Conservation (phyloP, 2,888 invertebrate genomes). For the Mactromeris polynyma region DNA sequence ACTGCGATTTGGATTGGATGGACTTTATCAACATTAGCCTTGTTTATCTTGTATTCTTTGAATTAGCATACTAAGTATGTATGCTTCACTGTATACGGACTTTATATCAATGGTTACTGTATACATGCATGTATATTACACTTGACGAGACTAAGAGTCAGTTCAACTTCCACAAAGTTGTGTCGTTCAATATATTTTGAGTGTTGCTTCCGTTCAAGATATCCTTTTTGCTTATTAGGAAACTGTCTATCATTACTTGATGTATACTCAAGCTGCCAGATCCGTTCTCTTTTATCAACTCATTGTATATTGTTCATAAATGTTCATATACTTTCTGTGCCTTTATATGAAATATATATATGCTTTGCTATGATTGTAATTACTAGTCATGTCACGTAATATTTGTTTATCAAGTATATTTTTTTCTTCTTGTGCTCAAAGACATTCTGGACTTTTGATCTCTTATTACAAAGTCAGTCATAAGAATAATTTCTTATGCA, state of each 20-base stretch:
- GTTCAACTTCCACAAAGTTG: neutral
- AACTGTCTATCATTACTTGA: neutral
- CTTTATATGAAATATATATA: conserved; percentile 3
- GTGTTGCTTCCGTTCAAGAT: neutral
- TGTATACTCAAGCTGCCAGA: neutral
- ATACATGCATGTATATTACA: neutral
- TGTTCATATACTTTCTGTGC: neutral
- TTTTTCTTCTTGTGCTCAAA: too few species aligned
- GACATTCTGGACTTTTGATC: too few species aligned
- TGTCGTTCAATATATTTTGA: neutral
- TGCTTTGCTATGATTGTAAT: neutral
- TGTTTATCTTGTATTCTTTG: too few species aligned
- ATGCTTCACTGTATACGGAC: neutral
- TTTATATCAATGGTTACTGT: neutral
- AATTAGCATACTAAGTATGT: neutral
- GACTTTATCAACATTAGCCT: neutral
- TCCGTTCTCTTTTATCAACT: neutral
- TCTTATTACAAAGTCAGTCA: too few species aligned
- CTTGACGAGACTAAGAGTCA: neutral
- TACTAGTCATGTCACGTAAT: neutral
- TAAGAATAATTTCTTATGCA: too few species aligned
- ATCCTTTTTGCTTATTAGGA: neutral
- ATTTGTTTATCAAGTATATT: neutral
- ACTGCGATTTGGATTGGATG: neutral
- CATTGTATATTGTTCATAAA: neutral